These are phyloP conservation scores for Parauchenoglanis punctatus DNA, from an alignment of 2,797 vertebrate species.

Conservation along the genomic window DNA sequence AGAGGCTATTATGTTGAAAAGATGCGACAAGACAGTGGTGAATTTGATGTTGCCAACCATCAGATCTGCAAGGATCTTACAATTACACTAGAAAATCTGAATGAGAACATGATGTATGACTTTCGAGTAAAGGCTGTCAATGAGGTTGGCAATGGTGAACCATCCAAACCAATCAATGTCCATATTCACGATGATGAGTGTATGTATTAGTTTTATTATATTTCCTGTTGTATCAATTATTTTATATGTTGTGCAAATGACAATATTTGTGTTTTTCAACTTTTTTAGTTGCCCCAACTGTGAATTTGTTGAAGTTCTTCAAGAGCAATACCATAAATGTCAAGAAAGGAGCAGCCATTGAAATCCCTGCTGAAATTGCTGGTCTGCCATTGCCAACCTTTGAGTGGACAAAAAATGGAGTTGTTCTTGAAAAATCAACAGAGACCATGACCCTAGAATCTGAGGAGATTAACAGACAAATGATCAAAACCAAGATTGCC, in stretches of 20 bases:
- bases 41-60: constrained; percentile 89
- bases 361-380: constrained; percentile 90
- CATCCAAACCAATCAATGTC: constrained; percentile 84
- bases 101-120: constrained; percentile 90
- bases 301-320: constrained; percentile 85
- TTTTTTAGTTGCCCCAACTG: constrained; percentile 82
- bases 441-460: constrained; percentile 84
- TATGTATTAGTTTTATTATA: constrained; percentile 63
- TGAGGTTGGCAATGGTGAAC: constrained; percentile 87
- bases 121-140: constrained; percentile 94
- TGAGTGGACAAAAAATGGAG: constrained; percentile 74
- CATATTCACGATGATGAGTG: constrained; percentile 93
- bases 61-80: constrained; percentile 82
- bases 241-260: not conserved
- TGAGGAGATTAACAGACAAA: constrained; percentile 86
- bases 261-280: not conserved
- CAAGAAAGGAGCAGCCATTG: constrained; percentile 85
- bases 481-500: constrained; percentile 83
- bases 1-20: constrained; percentile 94
- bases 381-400: constrained; percentile 92
- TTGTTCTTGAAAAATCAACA: constrained; percentile 81
- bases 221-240: not conserved
- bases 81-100: constrained; percentile 86
- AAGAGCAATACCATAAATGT: constrained; percentile 88
- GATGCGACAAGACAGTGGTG: constrained; percentile 86